phyloP scores from a whole-genome alignment of 2,113 vertebrate genomes.

The Cyphomyrus discorhynchus region DNA sequence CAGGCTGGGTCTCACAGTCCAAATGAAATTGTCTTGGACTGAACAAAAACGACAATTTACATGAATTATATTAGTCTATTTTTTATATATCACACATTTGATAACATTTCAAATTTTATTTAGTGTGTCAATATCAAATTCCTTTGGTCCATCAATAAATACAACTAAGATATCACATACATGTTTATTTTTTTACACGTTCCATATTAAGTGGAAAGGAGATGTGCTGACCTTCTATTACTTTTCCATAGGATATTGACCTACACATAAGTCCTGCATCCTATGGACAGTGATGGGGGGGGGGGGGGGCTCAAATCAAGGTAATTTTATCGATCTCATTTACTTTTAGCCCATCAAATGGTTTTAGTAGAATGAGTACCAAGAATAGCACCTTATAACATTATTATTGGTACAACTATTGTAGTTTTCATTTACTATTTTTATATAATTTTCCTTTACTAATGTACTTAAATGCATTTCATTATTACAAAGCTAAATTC shows the following conservation, averaged over 20 bases:
- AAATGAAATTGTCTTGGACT: not conserved
- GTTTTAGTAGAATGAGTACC: not conserved
- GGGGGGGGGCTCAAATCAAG: slow-evolving; percentile 46
- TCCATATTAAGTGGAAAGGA: slow-evolving; percentile 66
- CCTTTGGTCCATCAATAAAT: slow-evolving; percentile 83
- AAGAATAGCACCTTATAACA: not conserved
- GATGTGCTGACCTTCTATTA: slow-evolving; percentile 43
- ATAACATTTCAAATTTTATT: slow-evolving; percentile 70
- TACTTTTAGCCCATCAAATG: slow-evolving; percentile 60
- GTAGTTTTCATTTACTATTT: slow-evolving; percentile 29
- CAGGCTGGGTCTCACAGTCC: not conserved
- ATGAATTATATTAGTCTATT: slow-evolving; percentile 74
- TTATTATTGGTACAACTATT: not conserved
- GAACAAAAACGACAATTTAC: slow-evolving; percentile 39
- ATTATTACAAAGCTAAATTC: slow-evolving; percentile 26
- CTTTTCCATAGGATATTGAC: slow-evolving; percentile 9
- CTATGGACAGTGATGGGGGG: slow-evolving; percentile 35
- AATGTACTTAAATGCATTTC: slow-evolving; percentile 48
- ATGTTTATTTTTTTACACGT: slow-evolving; percentile 80
- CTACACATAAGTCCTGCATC: not conserved
- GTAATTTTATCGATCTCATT: slow-evolving; percentile 53
- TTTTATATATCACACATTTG: slow-evolving; percentile 66
- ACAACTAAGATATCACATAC: slow-evolving; percentile 85
- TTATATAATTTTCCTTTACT: slow-evolving; percentile 62
- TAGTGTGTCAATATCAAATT: slow-evolving; percentile 79